Percentiles rank a stretch among this genome's conserved stretches.
Evolutionary conservation across 2,113 vertebrate species (phyloP).

Genomic region (human (Homo sapiens)): GRCh38 chr20:48193001-48193500

Average conservation of each 20-base stretch:
- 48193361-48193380: not conserved
- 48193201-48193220: fast-evolving
- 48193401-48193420: not conserved
- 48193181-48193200: fast-evolving
- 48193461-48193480: fast-evolving
- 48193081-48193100: not conserved
- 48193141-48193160: not conserved
- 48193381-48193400: not conserved
- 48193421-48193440: not conserved
- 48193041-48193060: not conserved
- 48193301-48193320: not conserved
- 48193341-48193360: not conserved
- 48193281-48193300: not conserved
- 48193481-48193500: fast-evolving
- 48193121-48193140: not conserved
- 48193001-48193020: not conserved
- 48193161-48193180: not conserved
- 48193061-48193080: too few species aligned
- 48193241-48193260: too few species aligned
- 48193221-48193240: not conserved
- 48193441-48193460: not conserved
- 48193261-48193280: not conserved
- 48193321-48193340: not conserved
- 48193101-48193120: not conserved
- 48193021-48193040: not conserved